A percentile compares a stretch with the other conserved stretches of the same genome.
Conservation (phyloP, 2,888 invertebrate genomes). For the Coleophora flavipennella region DNA sequence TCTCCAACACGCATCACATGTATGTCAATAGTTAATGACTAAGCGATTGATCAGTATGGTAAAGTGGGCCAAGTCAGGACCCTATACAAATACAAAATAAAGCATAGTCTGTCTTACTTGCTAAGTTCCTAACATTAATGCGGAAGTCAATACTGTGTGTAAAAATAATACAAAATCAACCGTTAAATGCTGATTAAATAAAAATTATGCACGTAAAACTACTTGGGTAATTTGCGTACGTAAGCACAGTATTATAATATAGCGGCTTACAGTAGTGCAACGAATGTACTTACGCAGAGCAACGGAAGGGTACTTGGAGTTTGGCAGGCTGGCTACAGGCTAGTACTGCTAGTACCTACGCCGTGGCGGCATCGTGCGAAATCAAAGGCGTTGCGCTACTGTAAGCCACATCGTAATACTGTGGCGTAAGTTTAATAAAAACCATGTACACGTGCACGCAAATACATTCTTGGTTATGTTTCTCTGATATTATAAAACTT, state of each 20-base stretch:
- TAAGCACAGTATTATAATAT: too few species aligned
- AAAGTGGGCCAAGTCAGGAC: slow-evolving; percentile 38
- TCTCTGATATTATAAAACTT: neutral
- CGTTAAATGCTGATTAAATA: slow-evolving; percentile 51
- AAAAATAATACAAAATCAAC: slow-evolving; percentile 55
- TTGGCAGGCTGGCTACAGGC: too few species aligned
- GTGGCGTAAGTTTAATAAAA: too few species aligned
- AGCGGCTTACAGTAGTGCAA: too few species aligned
- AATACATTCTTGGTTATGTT: neutral
- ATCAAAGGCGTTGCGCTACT: too few species aligned
- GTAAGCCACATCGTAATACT: too few species aligned
- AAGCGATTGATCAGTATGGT: slow-evolving; percentile 63
- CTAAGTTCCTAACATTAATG: slow-evolving; percentile 54
- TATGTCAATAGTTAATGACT: slow-evolving; percentile 57
- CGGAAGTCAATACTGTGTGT: slow-evolving; percentile 68
- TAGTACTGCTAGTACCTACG: too few species aligned
- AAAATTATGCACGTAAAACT: slow-evolving; percentile 49
- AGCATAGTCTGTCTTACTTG: slow-evolving; percentile 57
- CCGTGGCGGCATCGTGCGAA: too few species aligned
- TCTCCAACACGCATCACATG: slow-evolving; percentile 56
- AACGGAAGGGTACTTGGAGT: too few species aligned
- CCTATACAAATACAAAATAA: slow-evolving; percentile 67
- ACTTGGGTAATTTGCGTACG: too few species aligned
- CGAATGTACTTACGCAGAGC: too few species aligned
- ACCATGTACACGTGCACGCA: too few species aligned